Percentiles rank a stretch among this genome's conserved stretches.
phyloP scores from a whole-genome alignment of 2,888 invertebrate genomes.

The Hyposoter dolosus region DNA sequence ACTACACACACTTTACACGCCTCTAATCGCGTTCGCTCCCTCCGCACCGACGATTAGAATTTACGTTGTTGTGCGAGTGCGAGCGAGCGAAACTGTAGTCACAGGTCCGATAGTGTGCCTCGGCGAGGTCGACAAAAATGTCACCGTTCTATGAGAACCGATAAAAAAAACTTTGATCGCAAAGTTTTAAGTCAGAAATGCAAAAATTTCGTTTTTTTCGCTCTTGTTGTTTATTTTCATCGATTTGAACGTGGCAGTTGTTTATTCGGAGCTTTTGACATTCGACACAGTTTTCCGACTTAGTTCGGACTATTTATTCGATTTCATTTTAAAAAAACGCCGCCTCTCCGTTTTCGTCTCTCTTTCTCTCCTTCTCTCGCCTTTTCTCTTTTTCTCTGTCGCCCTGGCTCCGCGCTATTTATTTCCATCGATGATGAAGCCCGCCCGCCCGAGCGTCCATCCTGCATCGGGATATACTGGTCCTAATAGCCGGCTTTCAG shows the following conservation, averaged over 20 bases:
- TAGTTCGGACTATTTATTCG: neutral
- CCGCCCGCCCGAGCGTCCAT: conserved; percentile 55
- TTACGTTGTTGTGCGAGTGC: conserved; percentile 12
- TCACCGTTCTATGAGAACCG: neutral
- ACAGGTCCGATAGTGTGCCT: neutral
- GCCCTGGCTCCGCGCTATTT: conserved; percentile 51
- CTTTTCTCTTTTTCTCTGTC: conserved; percentile 5
- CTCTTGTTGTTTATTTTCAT: neutral
- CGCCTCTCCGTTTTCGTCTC: conserved; percentile 8
- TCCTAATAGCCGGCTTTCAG: conserved; percentile 64
- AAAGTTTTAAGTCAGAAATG: neutral
- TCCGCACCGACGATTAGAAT: neutral
- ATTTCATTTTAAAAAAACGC: neutral
- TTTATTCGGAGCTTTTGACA: neutral
- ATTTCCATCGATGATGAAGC: conserved; percentile 68
- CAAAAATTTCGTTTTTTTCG: neutral
- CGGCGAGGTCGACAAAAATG: neutral
- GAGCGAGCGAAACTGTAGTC: neutral
- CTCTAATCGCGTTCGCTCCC: conserved; percentile 34
- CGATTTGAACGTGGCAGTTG: neutral
- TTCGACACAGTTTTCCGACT: neutral
- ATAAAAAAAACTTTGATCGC: neutral
- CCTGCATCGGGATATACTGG: conserved; percentile 55
- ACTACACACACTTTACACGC: conserved; percentile 10
- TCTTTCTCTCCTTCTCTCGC: conserved; percentile 8